Conservation (phyloP, 2,113 vertebrate genomes). For the Salvelinus alpinus region DNA sequence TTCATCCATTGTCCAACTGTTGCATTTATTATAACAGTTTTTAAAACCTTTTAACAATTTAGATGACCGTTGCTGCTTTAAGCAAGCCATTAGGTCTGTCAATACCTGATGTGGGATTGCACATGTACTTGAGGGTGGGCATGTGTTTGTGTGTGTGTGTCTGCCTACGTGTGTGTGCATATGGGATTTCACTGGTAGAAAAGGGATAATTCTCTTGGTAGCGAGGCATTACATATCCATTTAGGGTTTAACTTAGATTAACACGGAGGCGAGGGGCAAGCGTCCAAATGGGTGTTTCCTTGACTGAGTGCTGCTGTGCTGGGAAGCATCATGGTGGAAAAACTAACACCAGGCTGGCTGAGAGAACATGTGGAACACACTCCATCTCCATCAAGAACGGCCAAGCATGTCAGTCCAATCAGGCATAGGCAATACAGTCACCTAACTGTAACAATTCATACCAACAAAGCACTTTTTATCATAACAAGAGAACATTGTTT, state of each 20-base stretch:
- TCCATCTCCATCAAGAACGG: not conserved
- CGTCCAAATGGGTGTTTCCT: not conserved
- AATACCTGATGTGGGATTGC: constrained; percentile 25
- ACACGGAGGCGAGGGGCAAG: constrained; percentile 45
- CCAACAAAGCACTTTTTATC: no score
- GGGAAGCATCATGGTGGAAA: not conserved
- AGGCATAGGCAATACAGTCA: no score
- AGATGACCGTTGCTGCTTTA: not conserved
- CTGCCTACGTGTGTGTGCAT: not conserved
- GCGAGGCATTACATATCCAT: constrained; percentile 72
- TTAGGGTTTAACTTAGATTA: constrained; percentile 79
- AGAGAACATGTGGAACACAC: not conserved
- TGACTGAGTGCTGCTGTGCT: not conserved
- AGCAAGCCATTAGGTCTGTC: constrained; percentile 38
- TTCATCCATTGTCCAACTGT: no score
- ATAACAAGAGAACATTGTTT: no score
- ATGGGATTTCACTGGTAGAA: constrained; percentile 58
- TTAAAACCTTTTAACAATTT: no score
- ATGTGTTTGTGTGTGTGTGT: constrained; percentile 9
- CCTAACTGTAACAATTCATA: no score
- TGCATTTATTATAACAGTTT: no score
- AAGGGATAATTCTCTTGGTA: constrained; percentile 68
- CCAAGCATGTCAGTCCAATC: no score
- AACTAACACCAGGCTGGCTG: not conserved
- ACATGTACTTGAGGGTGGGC: not conserved